Percentiles rank a stretch among this genome's conserved stretches.
Conservation (phyloP, 2,888 invertebrate species). For the Hedya salicella region DNA sequence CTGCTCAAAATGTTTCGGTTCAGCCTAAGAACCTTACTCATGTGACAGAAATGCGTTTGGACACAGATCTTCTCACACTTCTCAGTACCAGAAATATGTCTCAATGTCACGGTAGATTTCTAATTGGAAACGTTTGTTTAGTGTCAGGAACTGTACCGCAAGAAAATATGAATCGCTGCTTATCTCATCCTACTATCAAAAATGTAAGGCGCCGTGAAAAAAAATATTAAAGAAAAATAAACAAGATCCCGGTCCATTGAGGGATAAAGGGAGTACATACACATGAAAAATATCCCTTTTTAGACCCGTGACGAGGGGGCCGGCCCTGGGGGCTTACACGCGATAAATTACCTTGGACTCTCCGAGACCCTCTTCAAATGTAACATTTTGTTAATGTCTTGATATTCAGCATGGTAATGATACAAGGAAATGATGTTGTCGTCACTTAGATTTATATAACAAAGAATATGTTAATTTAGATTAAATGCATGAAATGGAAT, state of each 20-base stretch:
- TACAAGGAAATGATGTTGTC: neutral
- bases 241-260: constrained; percentile 26
- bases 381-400: constrained; percentile 24
- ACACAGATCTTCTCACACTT: too few relatives aligned
- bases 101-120: too few relatives aligned
- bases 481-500: too few relatives aligned
- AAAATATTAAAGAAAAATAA: constrained; percentile 20
- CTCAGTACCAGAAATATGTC: too few relatives aligned
- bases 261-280: constrained; percentile 30
- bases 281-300: constrained; percentile 36
- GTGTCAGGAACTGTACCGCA: too few relatives aligned
- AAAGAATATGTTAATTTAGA: too few relatives aligned
- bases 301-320: constrained; percentile 29
- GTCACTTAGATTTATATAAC: too few relatives aligned
- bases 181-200: neutral
- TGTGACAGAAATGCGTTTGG: too few relatives aligned
- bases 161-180: too few relatives aligned
- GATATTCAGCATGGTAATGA: constrained; percentile 5
- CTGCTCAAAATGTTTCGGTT: too few relatives aligned
- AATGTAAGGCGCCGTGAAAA: neutral
- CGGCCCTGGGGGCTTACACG: constrained; percentile 25
- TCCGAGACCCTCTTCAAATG: constrained; percentile 25
- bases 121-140: too few relatives aligned
- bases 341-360: constrained; percentile 24
- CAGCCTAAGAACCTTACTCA: too few relatives aligned